Base-by-base conservation (phyloP, 2,888 invertebrate species). In the Diplazon laetatorius region DNA sequence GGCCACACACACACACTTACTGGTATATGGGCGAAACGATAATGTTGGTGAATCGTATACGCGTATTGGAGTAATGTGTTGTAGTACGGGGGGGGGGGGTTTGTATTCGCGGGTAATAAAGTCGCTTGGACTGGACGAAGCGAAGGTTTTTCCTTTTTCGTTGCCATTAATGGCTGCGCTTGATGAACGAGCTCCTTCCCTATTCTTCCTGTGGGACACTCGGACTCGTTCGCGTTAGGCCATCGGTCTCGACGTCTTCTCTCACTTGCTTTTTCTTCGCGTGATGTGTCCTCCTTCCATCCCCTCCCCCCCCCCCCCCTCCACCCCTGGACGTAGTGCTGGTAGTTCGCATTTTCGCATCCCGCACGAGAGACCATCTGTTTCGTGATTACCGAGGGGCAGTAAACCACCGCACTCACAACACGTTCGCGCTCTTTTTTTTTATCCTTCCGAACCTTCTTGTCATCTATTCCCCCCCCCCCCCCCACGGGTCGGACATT, bases 401-500 rank as follows among this genome's bases (percentile, higher is more conserved):
- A 89, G 88, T 90, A 90, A 90, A 90, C 87, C 88, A 89, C 89
- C 88, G 83, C 81, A 77, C 82, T 82, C 76, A 63, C 76, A 44
- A 70, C 44, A 74, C 71, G n/a, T n/a, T 73, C 69, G 42, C 72
- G 73, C 62, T 42, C 42, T 74, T 39, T 65, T 78, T 76, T 78
- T 78, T 74, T 72, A 73, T 62, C 65, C 60, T 65, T 75, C 46
- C 73, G 12, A 30, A 55, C 22, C 44, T 76, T 35, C 52, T 39
- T 42, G 20, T 52, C 65, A 44, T 65, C 63, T 35, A 25, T 72
- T 44, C 25, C 39, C 46, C 70, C 76, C 30, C 55, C 20, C 39
- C 52, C 85, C 89, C 90, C 90, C 90, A 82, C 87, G 90, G 90
- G 90, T 90, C 88, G 90, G 90, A 90, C 90, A 90, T 90, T 88